Conservation (phyloP, 2,797 vertebrate genomes). For the Pseudochaenichthys georgianus region DNA sequence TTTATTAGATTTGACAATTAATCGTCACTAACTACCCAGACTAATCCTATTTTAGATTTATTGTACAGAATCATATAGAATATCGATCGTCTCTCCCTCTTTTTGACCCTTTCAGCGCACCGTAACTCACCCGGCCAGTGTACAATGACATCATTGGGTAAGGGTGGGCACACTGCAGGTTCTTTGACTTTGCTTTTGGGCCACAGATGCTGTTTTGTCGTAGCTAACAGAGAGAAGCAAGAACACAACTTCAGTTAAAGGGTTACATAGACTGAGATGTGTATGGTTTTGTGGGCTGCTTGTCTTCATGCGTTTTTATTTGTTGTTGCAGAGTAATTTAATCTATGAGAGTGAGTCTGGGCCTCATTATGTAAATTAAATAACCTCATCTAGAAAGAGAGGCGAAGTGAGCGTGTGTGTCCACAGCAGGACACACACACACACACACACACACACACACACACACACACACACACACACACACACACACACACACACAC, state of each 20-base stretch:
- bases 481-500: slow-evolving; percentile 14
- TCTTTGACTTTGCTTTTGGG: slow-evolving; percentile 43
- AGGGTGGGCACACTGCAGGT: slow-evolving; percentile 41
- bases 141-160: slow-evolving; percentile 75
- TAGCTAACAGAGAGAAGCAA: neutral
- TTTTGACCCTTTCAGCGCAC: slow-evolving; percentile 76
- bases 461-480: slow-evolving; percentile 41
- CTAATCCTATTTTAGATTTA: slow-evolving; percentile 80
- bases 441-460: slow-evolving; percentile 28
- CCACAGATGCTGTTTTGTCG: slow-evolving; percentile 33
- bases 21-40: slow-evolving; percentile 80
- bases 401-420: slow-evolving; percentile 58
- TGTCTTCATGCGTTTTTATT: slow-evolving; percentile 75
- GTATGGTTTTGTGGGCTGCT: slow-evolving; percentile 56
- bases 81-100: slow-evolving; percentile 72
- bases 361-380: slow-evolving; percentile 85
- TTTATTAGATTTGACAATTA: slow-evolving; percentile 86
- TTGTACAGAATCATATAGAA: slow-evolving; percentile 72
- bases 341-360: slow-evolving; percentile 80
- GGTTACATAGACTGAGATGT: slow-evolving; percentile 49
- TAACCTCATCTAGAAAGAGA: slow-evolving; percentile 79
- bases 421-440: slow-evolving; percentile 53
- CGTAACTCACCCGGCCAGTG: slow-evolving; percentile 72
- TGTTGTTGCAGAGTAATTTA: slow-evolving; percentile 83
- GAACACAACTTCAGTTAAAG: slow-evolving; percentile 30